Base-by-base conservation (phyloP, 1,140 invertebrate genomes). In the Ceratina calcarata region DNA sequence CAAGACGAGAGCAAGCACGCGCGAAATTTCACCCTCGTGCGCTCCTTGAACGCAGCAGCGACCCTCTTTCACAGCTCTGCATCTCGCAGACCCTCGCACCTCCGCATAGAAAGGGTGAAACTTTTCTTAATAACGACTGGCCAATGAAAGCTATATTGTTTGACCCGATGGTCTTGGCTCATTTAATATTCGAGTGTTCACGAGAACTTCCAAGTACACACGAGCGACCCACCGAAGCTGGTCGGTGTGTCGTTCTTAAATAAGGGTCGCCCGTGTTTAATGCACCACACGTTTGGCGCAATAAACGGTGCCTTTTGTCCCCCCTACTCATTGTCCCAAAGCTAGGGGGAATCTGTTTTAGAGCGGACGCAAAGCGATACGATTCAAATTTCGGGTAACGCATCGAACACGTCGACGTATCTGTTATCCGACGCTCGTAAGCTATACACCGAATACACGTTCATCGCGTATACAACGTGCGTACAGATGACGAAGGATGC, bases 41-140 rank as follows among this genome's bases (percentile, higher is more conserved):
- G 15, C 57, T 55, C 66, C 37, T 57, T 62, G 70, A 27, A 55
- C 70, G 27, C 58, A 62, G 55, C 65, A 58, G 60, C 53, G 45
- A 81, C 74, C 83, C 82, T 80, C 82, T 83, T 60, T 85, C 20
- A 82, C 74, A 60, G 75, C 32, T 24, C 58, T 73, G 79, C 82
- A 58, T 68, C 72, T 83, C 82, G 45, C 68, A 76, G 68, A 80
- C 65, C 68, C 84, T 85, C 83, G 80, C 83, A 77, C 84, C 76
- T 76, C 37, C 37, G 72, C 60, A 70, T 49, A 16, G n/a, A 70
- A 77, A 62, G 74, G 83, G 53, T 45, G 76, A 82, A 85, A 72
- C 83, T 75, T 73, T 75, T 76, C 84, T 85, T 85, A 86, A 86
- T 85, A 85, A 86, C 85, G 85, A 80, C 84, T 69, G 76, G 75